Base-by-base conservation (phyloP, 2,888 invertebrate species). In the Bombyx huttoni region DNA sequence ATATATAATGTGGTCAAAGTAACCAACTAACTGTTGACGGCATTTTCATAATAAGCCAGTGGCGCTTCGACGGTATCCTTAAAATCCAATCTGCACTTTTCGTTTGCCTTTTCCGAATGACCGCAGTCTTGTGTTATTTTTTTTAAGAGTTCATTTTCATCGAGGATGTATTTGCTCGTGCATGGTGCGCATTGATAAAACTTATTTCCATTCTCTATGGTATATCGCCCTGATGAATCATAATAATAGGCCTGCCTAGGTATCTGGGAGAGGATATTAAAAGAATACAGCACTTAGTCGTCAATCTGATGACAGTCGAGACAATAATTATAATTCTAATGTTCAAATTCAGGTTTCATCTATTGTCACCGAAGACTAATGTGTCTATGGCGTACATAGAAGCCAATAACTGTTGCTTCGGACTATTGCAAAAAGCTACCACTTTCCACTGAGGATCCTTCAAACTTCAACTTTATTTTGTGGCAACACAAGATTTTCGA, bases 141-240 rank as follows among this genome's bases (percentile, higher is more conserved):
- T 7, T 54, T 50, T 5, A 84, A 62, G 0, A 73, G 59, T 7
- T 64, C 56, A 8, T 73, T 52, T 0, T 70, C 67, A 1, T 59
- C 57, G 5, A 83, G 53, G 1, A 65, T 67, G 58, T 78, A 81
- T 1, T 67, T 54, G 54, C 79, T 81, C 1, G 74, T 67, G 61
- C 85, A 86, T 0, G 72, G 56, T 0, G 70, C 75, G 8, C 65
- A 54, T 57, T 83, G 77, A 60, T 85, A 78, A 0, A 76, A 7
- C 54, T 78, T 83, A 13, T 73, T 61, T 0, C 68, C 69, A 2
- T 70, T 58, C 6, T 64, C 51, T 1, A 65, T 24, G 1, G 61
- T 54, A 54, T 79, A 81, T 1, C 83, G 77, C 6, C 87, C 85
- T 49, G 60, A 55, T 7, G 59, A 56, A 51, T 86, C 81, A 58